These are phyloP conservation scores for Drosophila erecta DNA, from an alignment of 1,140 invertebrate genomes.

Conservation along the genomic window DNA sequence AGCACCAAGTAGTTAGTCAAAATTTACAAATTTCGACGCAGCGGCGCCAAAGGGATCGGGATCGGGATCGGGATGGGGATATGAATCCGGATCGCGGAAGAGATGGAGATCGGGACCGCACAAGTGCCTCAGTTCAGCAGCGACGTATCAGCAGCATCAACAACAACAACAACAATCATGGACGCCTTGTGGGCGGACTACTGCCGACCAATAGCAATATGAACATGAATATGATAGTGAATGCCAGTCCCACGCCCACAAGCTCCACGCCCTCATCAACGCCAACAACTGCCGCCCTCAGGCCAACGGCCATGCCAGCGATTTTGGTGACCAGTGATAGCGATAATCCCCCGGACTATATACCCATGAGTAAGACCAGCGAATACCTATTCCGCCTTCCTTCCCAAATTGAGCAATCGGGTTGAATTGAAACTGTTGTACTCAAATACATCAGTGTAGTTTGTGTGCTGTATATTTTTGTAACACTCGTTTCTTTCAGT, in stretches of 20 bases:
- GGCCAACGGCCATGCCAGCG: conserved; percentile 65
- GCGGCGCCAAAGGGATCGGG: conserved; percentile 21
- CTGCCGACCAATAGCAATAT: conserved; percentile 66
- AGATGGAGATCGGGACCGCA: conserved; percentile 13
- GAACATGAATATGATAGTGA: conserved; percentile 48
- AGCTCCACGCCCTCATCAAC: conserved; percentile 61
- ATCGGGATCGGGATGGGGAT: background rate
- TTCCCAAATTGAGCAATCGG: no score
- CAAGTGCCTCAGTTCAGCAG: conserved; percentile 45
- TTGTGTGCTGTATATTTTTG: no score
- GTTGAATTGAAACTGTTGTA: no score
- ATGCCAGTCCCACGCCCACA: conserved; percentile 43
- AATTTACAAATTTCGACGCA: conserved; percentile 75
- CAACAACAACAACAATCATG: conserved; percentile 42
- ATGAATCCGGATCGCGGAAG: background rate
- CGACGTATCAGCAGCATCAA: conserved; percentile 44
- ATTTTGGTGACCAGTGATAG: conserved; percentile 76
- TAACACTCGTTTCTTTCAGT: conserved; percentile 48
- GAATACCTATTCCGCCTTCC: background rate
- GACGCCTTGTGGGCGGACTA: conserved; percentile 54
- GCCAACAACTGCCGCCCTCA: conserved; percentile 72
- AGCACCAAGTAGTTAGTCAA: conserved; percentile 81
- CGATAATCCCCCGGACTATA: conserved; percentile 83
- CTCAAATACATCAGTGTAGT: no score
- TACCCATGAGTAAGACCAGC: conserved; percentile 73